Evolutionary conservation across 2,113 vertebrate genomes (phyloP).

Genomic region (Phodopus roborovskii): DNA sequence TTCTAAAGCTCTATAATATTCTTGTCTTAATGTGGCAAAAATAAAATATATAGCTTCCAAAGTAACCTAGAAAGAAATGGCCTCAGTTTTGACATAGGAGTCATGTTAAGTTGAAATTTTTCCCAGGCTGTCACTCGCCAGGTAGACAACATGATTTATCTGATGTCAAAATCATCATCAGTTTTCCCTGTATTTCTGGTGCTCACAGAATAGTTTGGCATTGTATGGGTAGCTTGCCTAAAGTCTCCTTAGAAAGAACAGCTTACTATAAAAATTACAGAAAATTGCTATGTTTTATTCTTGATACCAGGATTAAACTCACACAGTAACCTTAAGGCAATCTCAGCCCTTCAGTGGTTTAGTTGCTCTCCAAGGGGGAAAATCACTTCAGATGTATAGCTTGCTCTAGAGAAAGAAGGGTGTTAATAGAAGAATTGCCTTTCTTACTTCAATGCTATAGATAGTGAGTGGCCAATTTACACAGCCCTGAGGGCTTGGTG

Average conservation of each 20-base stretch:
- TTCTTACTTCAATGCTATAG: conserved; percentile 65
- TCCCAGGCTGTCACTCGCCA: background rate
- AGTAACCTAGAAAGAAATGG: background rate
- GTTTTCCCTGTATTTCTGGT: background rate
- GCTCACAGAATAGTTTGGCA: background rate
- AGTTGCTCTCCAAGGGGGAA: conserved; percentile 59
- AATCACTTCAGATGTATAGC: conserved; percentile 28
- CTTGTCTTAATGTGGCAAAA: background rate
- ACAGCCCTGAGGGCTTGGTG: conserved; percentile 45
- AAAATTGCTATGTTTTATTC: conserved; percentile 55
- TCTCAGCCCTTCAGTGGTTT: conserved; percentile 50
- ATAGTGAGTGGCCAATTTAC: conserved; percentile 61
- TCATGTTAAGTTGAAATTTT: background rate
- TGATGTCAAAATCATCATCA: background rate
- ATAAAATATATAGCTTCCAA: conserved; percentile 44
- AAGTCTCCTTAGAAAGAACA: conserved; percentile 50
- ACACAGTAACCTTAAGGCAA: conserved; percentile 43
- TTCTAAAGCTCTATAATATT: conserved; percentile 18
- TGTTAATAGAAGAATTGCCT: conserved; percentile 56
- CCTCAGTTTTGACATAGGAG: conserved; percentile 15
- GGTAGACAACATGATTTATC: background rate
- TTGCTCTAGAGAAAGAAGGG: conserved; percentile 19
- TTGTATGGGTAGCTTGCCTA: background rate
- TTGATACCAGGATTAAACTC: conserved; percentile 50
- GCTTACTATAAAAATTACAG: conserved; percentile 57